These are phyloP conservation scores for Taeniopygia guttata DNA, from an alignment of 2,797 vertebrate genomes.

Conservation along the genomic window DNA sequence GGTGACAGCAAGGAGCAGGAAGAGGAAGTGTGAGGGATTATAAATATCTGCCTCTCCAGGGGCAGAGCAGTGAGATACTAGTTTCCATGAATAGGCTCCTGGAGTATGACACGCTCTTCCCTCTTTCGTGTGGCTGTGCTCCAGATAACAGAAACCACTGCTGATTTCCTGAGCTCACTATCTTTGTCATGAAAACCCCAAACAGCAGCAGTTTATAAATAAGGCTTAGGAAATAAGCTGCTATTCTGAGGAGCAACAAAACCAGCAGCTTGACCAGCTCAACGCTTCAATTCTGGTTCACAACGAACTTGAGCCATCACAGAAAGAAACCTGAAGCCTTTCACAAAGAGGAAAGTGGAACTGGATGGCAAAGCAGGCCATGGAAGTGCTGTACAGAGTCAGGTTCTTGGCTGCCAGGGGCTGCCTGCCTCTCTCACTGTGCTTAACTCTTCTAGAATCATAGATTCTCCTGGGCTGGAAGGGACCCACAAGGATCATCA, in stretches of 20 bases:
- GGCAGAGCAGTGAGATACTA: slow-evolving; percentile 4
- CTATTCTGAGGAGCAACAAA: slow-evolving; percentile 38
- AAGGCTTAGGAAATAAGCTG: slow-evolving; percentile 4
- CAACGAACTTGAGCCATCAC: not conserved
- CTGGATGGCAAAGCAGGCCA: not conserved
- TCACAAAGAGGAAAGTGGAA: not conserved
- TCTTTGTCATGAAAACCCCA: slow-evolving; percentile 27
- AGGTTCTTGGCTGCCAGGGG: not conserved
- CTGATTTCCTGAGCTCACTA: slow-evolving; percentile 52
- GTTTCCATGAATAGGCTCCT: slow-evolving; percentile 47
- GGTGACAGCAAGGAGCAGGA: slow-evolving; percentile 30
- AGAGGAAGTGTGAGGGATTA: slow-evolving; percentile 28
- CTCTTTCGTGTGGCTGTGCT: slow-evolving; percentile 11
- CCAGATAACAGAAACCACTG: slow-evolving; percentile 58
- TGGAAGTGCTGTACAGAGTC: not conserved
- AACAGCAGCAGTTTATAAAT: slow-evolving; percentile 56
- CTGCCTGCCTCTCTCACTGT: not conserved
- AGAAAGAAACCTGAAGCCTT: not conserved
- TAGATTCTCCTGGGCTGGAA: not conserved
- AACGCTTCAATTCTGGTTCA: not conserved
- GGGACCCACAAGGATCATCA: not conserved
- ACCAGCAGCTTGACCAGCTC: not conserved
- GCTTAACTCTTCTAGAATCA: not conserved
- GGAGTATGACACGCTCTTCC: slow-evolving; percentile 18
- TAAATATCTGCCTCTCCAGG: slow-evolving; percentile 43